These are phyloP conservation scores for Neodontobutis hainanensis DNA, from an alignment of 2,113 vertebrate species.

Conservation along the genomic window DNA sequence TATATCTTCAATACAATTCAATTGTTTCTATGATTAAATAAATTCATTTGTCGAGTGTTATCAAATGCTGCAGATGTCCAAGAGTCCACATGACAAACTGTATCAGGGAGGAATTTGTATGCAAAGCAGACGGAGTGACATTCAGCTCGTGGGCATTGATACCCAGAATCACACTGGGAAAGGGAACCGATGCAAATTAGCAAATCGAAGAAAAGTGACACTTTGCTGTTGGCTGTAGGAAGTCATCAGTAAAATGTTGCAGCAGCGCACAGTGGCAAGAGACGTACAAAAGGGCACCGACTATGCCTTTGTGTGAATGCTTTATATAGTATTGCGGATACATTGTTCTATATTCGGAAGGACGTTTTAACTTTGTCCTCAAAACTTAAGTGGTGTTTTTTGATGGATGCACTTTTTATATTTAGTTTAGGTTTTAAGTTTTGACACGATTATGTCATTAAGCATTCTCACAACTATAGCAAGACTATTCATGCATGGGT, in stretches of 20 bases:
- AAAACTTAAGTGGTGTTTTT: not conserved
- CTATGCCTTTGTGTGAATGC: constrained; percentile 27
- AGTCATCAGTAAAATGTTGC: constrained; percentile 61
- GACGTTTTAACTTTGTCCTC: constrained; percentile 8
- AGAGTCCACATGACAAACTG: constrained; percentile 63
- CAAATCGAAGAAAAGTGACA: constrained; percentile 70
- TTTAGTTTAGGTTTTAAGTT: not conserved
- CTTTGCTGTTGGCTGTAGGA: constrained; percentile 67
- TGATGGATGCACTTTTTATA: not conserved
- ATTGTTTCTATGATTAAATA: not conserved
- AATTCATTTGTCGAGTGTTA: constrained; percentile 36
- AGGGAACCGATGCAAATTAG: constrained; percentile 72
- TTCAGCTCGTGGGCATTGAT: constrained; percentile 68
- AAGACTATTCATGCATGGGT: constrained; percentile 16
- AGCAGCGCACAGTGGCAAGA: constrained; percentile 45
- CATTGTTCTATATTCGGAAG: constrained; percentile 6
- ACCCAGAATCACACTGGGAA: constrained; percentile 60
- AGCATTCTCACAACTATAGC: not conserved
- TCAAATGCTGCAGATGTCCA: constrained; percentile 72
- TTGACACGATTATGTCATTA: not conserved
- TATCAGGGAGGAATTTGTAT: constrained; percentile 71
- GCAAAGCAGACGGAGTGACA: constrained; percentile 65
- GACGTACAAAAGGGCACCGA: constrained; percentile 49
- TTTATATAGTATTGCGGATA: constrained; percentile 7
- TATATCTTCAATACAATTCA: not conserved